Conservation (phyloP, 2,888 invertebrate genomes). For the Sminthurinus aureus region DNA sequence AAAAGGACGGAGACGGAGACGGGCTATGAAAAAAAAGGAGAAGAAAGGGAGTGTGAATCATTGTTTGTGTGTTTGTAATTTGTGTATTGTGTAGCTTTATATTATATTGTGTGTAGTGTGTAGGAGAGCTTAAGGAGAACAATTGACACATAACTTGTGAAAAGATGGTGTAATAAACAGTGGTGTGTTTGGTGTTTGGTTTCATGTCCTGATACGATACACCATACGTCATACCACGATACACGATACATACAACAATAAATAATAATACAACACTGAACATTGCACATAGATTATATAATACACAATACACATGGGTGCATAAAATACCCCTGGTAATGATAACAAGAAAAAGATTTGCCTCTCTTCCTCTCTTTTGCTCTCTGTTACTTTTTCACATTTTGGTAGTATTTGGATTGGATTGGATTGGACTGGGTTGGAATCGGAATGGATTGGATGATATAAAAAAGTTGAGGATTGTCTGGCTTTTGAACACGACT, state of each 20-base stretch:
- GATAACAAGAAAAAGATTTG: too few species aligned
- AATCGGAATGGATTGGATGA: not conserved
- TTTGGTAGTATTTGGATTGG: not conserved
- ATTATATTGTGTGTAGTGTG: not conserved
- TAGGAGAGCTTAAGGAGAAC: conserved; percentile 4
- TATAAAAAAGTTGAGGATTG: not conserved
- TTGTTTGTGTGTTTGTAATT: conserved; percentile 5
- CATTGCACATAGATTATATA: not conserved
- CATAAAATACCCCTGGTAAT: too few species aligned
- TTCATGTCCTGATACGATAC: not conserved
- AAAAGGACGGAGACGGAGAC: not conserved
- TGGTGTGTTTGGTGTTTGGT: too few species aligned
- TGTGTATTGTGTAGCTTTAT: not conserved
- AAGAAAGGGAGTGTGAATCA: not conserved
- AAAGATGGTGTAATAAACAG: not conserved
- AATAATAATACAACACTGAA: not conserved
- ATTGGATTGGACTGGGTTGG: not conserved
- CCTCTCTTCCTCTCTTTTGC: too few species aligned
- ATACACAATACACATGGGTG: too few species aligned
- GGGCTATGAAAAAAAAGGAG: not conserved
- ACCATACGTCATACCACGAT: not conserved
- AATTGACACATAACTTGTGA: not conserved
- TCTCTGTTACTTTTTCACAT: not conserved
- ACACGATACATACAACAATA: not conserved
- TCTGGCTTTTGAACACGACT: not conserved